A percentile compares a stretch with the other conserved stretches of the same genome.
phyloP scores from a whole-genome alignment of 2,113 vertebrate genomes.

The Chunga burmeisteri region DNA sequence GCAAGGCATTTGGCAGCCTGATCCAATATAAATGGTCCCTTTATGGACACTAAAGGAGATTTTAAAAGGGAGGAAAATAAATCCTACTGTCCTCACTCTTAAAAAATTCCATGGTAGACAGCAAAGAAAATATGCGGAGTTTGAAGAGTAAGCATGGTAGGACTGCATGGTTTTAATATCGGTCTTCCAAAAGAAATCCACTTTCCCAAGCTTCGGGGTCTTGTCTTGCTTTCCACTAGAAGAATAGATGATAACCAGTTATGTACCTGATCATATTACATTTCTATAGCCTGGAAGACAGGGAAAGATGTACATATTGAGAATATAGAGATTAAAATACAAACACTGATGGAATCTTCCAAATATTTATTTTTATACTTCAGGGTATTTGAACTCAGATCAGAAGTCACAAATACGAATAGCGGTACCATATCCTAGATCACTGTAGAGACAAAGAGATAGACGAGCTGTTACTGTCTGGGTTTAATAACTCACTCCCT shows the following conservation, averaged over 20 bases:
- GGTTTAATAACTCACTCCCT: not conserved
- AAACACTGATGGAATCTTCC: not conserved
- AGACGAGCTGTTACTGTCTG: not conserved
- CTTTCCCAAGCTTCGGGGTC: not conserved
- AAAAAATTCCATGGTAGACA: not conserved
- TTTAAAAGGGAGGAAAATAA: not conserved
- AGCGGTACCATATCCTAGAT: not conserved
- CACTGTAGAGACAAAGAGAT: not conserved
- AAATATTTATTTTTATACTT: not conserved
- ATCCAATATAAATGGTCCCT: not conserved
- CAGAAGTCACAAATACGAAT: not conserved
- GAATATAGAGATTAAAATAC: not conserved
- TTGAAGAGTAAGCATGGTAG: not conserved
- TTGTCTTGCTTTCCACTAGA: not conserved
- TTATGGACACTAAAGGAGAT: not conserved
- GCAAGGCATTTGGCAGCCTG: not conserved
- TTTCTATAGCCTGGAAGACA: not conserved
- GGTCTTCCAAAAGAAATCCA: not conserved
- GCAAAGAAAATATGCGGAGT: not conserved
- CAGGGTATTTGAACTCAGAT: not conserved
- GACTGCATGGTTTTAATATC: not conserved
- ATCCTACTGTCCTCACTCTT: not conserved
- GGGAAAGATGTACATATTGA: not conserved
- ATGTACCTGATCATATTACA: not conserved
- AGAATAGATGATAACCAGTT: not conserved